Conservation (phyloP, 2,888 invertebrate species). For the Drosophila subquinaria region DNA sequence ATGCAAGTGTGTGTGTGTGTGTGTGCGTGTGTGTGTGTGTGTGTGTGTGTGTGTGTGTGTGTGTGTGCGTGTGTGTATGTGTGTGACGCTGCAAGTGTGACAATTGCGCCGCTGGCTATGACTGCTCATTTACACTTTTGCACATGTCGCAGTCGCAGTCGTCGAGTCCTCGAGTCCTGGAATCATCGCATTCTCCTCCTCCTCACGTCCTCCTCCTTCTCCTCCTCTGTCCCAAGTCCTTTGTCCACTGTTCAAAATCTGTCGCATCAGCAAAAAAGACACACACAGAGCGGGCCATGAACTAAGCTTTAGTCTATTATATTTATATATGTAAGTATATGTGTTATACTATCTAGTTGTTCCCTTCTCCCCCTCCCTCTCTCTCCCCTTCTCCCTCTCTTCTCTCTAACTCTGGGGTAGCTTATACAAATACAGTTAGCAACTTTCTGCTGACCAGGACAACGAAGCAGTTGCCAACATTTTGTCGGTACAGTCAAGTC, state of each 20-base stretch:
- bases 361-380: background rate
- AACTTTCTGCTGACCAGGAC: slow-evolving; percentile 58
- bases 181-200: background rate
- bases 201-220: background rate
- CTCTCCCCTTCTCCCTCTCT: background rate
- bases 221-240: slow-evolving; percentile 30
- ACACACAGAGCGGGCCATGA: slow-evolving; percentile 2
- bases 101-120: slow-evolving; percentile 72
- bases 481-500: slow-evolving; percentile 2
- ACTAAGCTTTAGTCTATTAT: slow-evolving; percentile 46
- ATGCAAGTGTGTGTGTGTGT: slow-evolving; percentile 28
- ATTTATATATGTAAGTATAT: slow-evolving; percentile 48
- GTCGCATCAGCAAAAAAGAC: slow-evolving; percentile 73
- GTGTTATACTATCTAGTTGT: background rate
- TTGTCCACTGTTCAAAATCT: slow-evolving; percentile 60
- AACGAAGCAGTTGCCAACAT: slow-evolving; percentile 32
- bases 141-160: slow-evolving; percentile 54
- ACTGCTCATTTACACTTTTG: slow-evolving; percentile 80
- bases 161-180: slow-evolving; percentile 22
- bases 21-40: slow-evolving; percentile 6
- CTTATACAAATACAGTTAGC: slow-evolving; percentile 72
- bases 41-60: background rate
- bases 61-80: slow-evolving; percentile 7
- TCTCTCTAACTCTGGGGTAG: slow-evolving; percentile 20
- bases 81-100: slow-evolving; percentile 61